Evolutionary conservation across 2,888 invertebrate species (phyloP), one percentile per base, ranked within the genome.

Genomic region (Drosophila neoperkinsi): DNA sequence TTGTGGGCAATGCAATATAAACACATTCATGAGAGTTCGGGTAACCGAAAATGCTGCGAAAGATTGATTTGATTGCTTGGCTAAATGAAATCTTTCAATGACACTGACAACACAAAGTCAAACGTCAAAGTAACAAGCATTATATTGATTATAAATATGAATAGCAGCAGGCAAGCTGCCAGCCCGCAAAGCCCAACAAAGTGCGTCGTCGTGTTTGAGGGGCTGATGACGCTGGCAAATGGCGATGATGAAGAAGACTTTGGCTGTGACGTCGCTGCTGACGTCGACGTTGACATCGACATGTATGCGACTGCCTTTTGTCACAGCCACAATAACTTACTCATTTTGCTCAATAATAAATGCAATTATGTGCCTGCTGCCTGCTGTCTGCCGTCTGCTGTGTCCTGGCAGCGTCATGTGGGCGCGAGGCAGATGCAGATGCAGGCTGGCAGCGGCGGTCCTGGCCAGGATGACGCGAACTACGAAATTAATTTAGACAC

Each of bases 291-390:
- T 16, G 71, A 36, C 69, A 69, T 59, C 71, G 70, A 58, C 81
- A 71, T 80, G 70, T 86, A 84, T 91, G 84, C 74, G 84, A 83
- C 81, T 84, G 78, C 87, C 79, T 81, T 79, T 81, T 85, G 84
- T 82, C 74, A 79, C 70, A 79, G 77, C 89, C 87, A 86, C 89
- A 84, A 84, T 84, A 90, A 84, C 90, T 86, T 82, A 88, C 90
- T 81, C 90, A 89, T 88, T 90, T 90, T 88, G 89, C 90, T 91
- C 88, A 91, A 90, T 90, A 90, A 91, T 90, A 91, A 90, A 90
- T 90, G 90, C 91, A 90, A 90, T 90, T 90, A 91, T 88, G 87
- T 82, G 79, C 77, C 65, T 71, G 75, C 67, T 64, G 74, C 77
- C 59, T 63, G 68, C 46, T 58, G 43, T 11, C 36, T 69, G 64